phyloP scores from a whole-genome alignment of 1,140 invertebrate species.

The Zaprionus kolodkinae region DNA sequence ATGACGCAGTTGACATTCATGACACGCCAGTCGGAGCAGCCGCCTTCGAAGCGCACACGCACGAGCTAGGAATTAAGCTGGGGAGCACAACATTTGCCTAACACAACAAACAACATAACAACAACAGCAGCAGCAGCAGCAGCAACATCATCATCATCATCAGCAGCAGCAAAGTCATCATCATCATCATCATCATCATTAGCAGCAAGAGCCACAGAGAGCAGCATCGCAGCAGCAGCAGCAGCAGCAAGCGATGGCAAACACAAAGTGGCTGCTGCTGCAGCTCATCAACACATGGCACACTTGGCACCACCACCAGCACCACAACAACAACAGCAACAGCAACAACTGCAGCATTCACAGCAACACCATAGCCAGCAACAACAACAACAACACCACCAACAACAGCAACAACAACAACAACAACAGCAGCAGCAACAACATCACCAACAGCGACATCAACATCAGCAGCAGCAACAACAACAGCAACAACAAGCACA shows the following conservation, averaged over 20 bases:
- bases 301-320: constrained; percentile 63
- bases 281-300: constrained; percentile 24
- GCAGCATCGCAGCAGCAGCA: constrained; percentile 30
- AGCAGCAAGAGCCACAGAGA: background rate
- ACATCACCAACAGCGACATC: constrained; percentile 16
- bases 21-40: constrained; percentile 85
- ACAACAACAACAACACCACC: constrained; percentile 18
- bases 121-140: constrained; percentile 32
- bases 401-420: constrained; percentile 24
- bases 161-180: constrained; percentile 24
- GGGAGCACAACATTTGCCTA: constrained; percentile 83
- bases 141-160: constrained; percentile 21
- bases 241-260: constrained; percentile 25
- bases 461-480: constrained; percentile 27
- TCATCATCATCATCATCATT: constrained; percentile 28
- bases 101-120: constrained; percentile 44
- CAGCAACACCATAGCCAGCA: constrained; percentile 24
- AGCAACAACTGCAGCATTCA: constrained; percentile 9
- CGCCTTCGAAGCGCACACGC: constrained; percentile 78
- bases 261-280: constrained; percentile 19
- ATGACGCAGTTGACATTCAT: constrained; percentile 95
- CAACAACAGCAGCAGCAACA: constrained; percentile 42
- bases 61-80: constrained; percentile 84
- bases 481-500: constrained; percentile 31
- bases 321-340: constrained; percentile 46